Base-by-base conservation (phyloP, 1,140 invertebrate genomes). In the Cyphomyrmex costatus region DNA sequence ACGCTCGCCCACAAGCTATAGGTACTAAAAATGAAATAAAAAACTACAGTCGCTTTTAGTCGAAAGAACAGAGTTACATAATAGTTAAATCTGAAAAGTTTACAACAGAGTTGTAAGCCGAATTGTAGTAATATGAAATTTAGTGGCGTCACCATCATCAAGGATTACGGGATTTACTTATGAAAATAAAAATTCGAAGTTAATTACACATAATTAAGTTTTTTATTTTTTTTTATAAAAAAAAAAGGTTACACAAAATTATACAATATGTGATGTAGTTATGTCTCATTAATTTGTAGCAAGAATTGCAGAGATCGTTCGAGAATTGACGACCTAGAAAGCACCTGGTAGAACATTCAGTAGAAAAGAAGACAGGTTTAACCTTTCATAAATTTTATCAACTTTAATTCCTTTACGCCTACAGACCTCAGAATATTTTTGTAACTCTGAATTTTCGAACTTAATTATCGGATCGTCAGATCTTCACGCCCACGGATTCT, bases 401-500 rank as follows among this genome's bases (percentile, higher is more conserved):
- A 46, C 36, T 46, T 78, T 21, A 42, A 65, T 46, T 49, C 36
- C 14, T 42, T 27, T 49, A 30, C 19, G n/a, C 24, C 21, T 27
- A 42, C 74, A 24, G 16, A 2, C 10, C 36, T 19, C 60, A 5
- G 36, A 78, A 46, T 53, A 74, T 74, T 53, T 53, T 56, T 56
- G 5, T 12, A 53, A 53, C 46, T 80, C 10, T 0, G 46, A 53
- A 36, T 68, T n/a, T 56, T 36, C 63, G 30, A 36, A 51, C 16
- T 80, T 70, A 70, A 80, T 70, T 70, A 80, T 70, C 68, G 79
- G 46, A 73, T 74, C 68, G 53, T 73, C 65, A 19, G 33, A 80
- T 80, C 65, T 73, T 73, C 68, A 53, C 53, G 71, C 24, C 66
- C 33, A 51, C 66, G 12, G 53, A 73, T 83, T 51, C 68, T 60